Percentiles rank a stretch among this genome's conserved stretches.
Conservation (phyloP, 2,888 invertebrate species). For the Clitarchus hookeri region DNA sequence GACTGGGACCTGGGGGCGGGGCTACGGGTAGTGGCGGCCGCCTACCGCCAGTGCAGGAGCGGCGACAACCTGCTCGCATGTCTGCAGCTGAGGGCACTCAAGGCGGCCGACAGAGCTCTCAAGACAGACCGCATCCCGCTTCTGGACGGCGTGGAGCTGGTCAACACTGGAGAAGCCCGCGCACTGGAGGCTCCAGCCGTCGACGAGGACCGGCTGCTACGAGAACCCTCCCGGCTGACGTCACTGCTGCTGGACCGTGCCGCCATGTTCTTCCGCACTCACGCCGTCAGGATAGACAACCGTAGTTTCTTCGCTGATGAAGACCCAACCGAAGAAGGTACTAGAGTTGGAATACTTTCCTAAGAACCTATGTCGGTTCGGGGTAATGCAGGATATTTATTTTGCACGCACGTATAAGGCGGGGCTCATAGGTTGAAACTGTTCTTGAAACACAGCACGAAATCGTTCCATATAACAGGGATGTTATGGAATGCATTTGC, state of each 20-base stretch:
- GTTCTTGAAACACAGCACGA: too few species aligned
- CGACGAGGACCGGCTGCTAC: slow-evolving; percentile 43
- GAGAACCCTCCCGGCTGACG: slow-evolving; percentile 45
- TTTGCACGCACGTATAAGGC: too few species aligned
- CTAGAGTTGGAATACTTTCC: too few species aligned
- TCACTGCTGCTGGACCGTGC: slow-evolving; percentile 47
- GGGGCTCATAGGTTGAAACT: too few species aligned
- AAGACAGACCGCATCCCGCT: slow-evolving; percentile 30
- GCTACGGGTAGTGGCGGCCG: slow-evolving; percentile 29
- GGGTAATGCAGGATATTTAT: too few species aligned
- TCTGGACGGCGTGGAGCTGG: slow-evolving; percentile 34
- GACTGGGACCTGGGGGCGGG: slow-evolving; percentile 19
- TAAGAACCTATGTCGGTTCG: too few species aligned
- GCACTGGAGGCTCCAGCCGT: slow-evolving; percentile 37
- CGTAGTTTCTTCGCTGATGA: slow-evolving; percentile 29
- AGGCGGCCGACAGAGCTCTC: slow-evolving; percentile 32
- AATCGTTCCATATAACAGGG: too few species aligned
- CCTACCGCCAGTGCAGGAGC: slow-evolving; percentile 30
- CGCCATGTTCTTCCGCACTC: slow-evolving; percentile 46
- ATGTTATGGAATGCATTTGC: too few species aligned
- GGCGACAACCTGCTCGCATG: slow-evolving; percentile 28
- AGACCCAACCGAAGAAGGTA: not conserved
- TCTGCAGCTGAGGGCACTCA: slow-evolving; percentile 36
- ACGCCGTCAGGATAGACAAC: slow-evolving; percentile 44
- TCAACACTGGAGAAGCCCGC: slow-evolving; percentile 4